A percentile compares a stretch with the other conserved stretches of the same genome.
These are phyloP conservation scores for Melanaphis sacchari DNA, from an alignment of 1,140 invertebrate genomes.

Conservation along the genomic window DNA sequence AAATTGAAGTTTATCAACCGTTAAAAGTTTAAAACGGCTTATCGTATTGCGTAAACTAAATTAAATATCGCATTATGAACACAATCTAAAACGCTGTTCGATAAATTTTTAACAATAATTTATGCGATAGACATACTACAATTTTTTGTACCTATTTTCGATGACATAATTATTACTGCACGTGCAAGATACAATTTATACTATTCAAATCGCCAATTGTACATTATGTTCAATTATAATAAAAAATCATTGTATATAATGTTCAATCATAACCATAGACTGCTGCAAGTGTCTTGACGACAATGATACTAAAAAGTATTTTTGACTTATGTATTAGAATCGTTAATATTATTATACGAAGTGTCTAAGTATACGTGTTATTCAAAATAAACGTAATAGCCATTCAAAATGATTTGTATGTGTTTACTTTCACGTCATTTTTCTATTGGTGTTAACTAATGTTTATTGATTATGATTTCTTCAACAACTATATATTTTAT, in stretches of 20 bases:
- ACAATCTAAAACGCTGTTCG: background rate
- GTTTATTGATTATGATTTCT: constrained; percentile 22
- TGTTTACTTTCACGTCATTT: constrained; percentile 14
- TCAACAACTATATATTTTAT: background rate
- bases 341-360: background rate
- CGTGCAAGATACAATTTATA: background rate
- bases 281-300: background rate
- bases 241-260: background rate
- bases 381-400: background rate
- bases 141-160: background rate
- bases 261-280: background rate
- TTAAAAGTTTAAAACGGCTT: constrained; percentile 27
- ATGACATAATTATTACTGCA: background rate
- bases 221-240: background rate
- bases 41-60: background rate
- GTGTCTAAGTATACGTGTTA: background rate
- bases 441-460: background rate
- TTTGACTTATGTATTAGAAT: background rate
- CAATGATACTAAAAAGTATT: background rate
- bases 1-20: background rate
- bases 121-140: background rate
- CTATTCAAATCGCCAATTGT: background rate
- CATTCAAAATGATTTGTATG: background rate
- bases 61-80: background rate
- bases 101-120: constrained; percentile 2